Evolutionary conservation across 2,797 vertebrate genomes (phyloP), one percentile per base, ranked within the genome.

Genomic region (Sebastes itinus): DNA sequence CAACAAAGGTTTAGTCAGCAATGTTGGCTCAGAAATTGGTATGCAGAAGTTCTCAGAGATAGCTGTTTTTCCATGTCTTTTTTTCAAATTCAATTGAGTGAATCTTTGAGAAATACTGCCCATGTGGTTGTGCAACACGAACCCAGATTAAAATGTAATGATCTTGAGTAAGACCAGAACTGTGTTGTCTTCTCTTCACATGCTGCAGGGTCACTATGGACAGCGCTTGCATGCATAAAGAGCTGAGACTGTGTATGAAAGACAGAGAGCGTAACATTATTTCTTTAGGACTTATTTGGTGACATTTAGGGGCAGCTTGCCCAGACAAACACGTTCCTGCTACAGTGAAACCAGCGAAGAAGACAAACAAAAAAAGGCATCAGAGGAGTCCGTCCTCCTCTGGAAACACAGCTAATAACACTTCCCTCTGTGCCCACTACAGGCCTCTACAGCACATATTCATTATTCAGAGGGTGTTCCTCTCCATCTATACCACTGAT

Each of bases 401-500:
- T 83, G 46, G 18, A 9, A 72, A 76, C 66, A 69, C 67, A 59
- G 63, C 46, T 83, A 81, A 86, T 82, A 78, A 81, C 72, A 30
- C 18, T 28, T 42, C 64, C 46, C 49, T 60, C 72, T 79, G 30
- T 59, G 72, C 63, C 72, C 62, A 46, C 73, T 33, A 69, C 82
- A 81, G 78, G 55, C 82, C 77, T 90, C 85, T 71, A 13, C 76
- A 69, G 65, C 78, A 73, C 42, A 33, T 33, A 91, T 95, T 28
- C 68, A 92, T 93, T 92, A 93, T 93, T 94, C 83, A 92, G 30
- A 73, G 65, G 72, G 86, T 55, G 52, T 88, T 90, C 58, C 64
- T 84, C 85, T 87, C 72, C 84, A 72, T 86, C 89, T 80, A 63
- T 78, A 87, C 82, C 81, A 59, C 84, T 63, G 71, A 77, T 85